Evolutionary conservation across 2,113 vertebrate species (phyloP), one percentile per base, ranked within the genome.

Genomic region (Eleginops maclovinus): DNA sequence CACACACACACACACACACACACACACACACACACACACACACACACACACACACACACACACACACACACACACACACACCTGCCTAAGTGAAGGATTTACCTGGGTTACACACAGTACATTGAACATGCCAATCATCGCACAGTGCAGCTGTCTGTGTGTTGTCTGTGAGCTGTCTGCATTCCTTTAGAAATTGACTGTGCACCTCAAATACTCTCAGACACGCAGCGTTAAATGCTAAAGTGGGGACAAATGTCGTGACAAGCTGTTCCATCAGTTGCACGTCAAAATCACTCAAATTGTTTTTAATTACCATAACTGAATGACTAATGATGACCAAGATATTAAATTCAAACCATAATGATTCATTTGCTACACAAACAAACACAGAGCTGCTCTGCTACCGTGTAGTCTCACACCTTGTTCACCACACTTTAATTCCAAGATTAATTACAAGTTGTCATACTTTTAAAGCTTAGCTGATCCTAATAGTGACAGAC

Each of bases 111-210:
- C 80, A 70, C 83, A 91, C 87, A 91, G 88, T 76, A 78, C 90
- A 93, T 90, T 91, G 88, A 89, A 92, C 88, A 67, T 79, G 92
- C 72, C 92, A 93, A 88, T 94, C 92, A 94, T 43, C 72, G 28
- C 11, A 60, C 58, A 77, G 78, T 70, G 88, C 91, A 91, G 92
- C 82, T 91, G 88, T 89, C 90, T 81, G 87, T 63, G 83, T 84
- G 86, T 87, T 83, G 87, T 89, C 81, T 79, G 79, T 73, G 78
- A 87, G 87, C 83, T 83, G 82, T 89, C 88, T 89, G 84, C 92
- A 91, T 91, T 91, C 90, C 89, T 91, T 88, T 81, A 84, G 79
- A 90, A 91, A 91, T 91, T 55, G 91, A 87, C 75, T 21, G 49
- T 66, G 79, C 72, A 75, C 88, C 86, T 89, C 55, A 76, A 87